phyloP scores from a whole-genome alignment of 2,888 invertebrate genomes.

The Auanema freiburgensis region DNA sequence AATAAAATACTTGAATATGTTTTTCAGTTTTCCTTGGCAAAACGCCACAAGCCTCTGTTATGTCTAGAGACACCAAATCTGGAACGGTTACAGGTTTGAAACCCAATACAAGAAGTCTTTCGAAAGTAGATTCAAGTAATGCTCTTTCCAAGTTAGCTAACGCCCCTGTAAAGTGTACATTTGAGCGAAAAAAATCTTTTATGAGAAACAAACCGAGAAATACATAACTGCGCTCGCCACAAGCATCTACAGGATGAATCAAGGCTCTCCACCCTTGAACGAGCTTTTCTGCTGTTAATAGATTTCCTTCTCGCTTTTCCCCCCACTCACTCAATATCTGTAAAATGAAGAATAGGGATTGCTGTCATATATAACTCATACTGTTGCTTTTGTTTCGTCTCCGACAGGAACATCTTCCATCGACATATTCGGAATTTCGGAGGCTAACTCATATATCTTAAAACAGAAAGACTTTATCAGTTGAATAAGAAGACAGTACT shows the following conservation, averaged over 20 bases:
- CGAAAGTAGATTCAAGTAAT: constrained; percentile 41
- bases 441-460: constrained; percentile 47
- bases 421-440: constrained; percentile 53
- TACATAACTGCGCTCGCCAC: constrained; percentile 56
- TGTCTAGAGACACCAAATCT: constrained; percentile 53
- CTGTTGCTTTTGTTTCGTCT: constrained; percentile 30
- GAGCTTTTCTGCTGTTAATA: constrained; percentile 48
- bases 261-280: constrained; percentile 54
- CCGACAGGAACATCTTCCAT: constrained; percentile 43
- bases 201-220: constrained; percentile 39
- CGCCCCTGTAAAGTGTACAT: constrained; percentile 16
- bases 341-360: neutral
- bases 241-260: constrained; percentile 49
- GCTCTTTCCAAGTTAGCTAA: constrained; percentile 36
- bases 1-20: constrained; percentile 33
- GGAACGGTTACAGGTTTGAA: constrained; percentile 53
- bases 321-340: constrained; percentile 33
- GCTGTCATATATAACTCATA: neutral
- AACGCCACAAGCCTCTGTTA: constrained; percentile 58
- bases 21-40: constrained; percentile 28
- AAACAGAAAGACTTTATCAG: neutral
- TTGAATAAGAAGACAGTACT: constrained; percentile 18
- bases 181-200: neutral
- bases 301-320: constrained; percentile 31
- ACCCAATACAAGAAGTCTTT: constrained; percentile 35